Percentiles rank a stretch among this genome's conserved stretches.
Conservation (phyloP, 2,888 invertebrate genomes). For the Coecobrya sp. region DNA sequence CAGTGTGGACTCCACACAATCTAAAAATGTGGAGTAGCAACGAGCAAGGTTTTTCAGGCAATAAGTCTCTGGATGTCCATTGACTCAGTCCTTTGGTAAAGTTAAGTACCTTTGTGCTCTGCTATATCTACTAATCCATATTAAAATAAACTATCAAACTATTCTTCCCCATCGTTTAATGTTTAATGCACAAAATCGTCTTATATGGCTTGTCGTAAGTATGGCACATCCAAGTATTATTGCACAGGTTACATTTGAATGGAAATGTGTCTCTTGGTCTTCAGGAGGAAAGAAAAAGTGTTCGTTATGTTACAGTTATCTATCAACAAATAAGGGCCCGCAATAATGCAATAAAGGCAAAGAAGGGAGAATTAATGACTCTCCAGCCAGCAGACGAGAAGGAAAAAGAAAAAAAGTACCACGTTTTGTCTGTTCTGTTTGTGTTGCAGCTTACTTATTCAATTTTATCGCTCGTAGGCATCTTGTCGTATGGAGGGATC, state of each 20-base stretch:
- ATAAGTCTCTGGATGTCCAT: slow-evolving; percentile 53
- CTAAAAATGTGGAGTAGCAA: background rate
- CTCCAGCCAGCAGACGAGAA: background rate
- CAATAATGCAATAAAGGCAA: slow-evolving; percentile 32
- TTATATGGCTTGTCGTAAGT: background rate
- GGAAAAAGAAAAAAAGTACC: background rate
- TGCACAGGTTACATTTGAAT: background rate
- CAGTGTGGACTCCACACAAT: background rate
- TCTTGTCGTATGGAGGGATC: background rate
- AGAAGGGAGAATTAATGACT: slow-evolving; percentile 20
- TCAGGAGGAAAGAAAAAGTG: slow-evolving; percentile 5
- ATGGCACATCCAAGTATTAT: background rate
- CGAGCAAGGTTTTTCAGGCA: no score
- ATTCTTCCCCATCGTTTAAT: slow-evolving; percentile 52
- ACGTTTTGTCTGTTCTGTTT: background rate
- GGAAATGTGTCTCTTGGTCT: slow-evolving; percentile 22
- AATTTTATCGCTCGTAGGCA: slow-evolving; percentile 6
- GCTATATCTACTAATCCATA: background rate
- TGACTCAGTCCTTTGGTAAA: slow-evolving; percentile 55
- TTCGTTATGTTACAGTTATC: slow-evolving; percentile 57
- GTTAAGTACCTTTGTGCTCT: slow-evolving; percentile 13
- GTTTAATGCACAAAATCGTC: background rate
- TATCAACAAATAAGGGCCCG: slow-evolving; percentile 62
- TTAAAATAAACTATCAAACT: slow-evolving; percentile 1
- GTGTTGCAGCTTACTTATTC: slow-evolving; percentile 12